Evolutionary conservation across 64 coral and sea anemone species (phyloP).

Genomic region (Porites lutea): DNA sequence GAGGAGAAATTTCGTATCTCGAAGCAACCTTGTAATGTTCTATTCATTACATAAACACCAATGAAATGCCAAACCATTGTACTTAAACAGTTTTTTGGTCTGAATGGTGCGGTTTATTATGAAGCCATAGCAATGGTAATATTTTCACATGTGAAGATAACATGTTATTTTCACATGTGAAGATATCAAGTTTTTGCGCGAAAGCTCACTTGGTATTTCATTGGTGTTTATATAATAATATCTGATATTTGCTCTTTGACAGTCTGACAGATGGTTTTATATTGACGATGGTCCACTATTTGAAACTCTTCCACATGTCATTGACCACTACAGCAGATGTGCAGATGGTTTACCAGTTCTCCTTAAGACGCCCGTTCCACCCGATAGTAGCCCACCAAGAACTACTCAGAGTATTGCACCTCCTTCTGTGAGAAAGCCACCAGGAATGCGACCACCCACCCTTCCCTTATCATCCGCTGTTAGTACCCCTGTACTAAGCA

Average conservation of each 20-base stretch:
- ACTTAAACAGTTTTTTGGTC: no score
- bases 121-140: no score
- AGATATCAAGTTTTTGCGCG: no score
- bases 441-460: slow-evolving; percentile 27
- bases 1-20: no score
- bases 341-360: slow-evolving; percentile 95
- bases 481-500: slow-evolving; percentile 6
- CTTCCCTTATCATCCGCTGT: not conserved
- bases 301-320: slow-evolving; percentile 96
- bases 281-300: slow-evolving; percentile 99
- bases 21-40: no score
- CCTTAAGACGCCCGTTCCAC: slow-evolving; percentile 80
- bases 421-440: slow-evolving; percentile 6
- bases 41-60: no score
- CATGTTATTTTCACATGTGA: no score
- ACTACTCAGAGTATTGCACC: slow-evolving; percentile 18
- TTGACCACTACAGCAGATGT: slow-evolving; percentile 94
- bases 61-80: no score
- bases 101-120: no score
- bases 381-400: slow-evolving; percentile 79
- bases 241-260: not conserved
- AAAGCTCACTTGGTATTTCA: not conserved
- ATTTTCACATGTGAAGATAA: no score
- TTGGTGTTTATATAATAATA: no score
- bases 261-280: slow-evolving; percentile 97